A percentile compares a stretch with the other conserved stretches of the same genome.
Conservation (phyloP, 2,888 invertebrate species). For the Fragum sueziense region DNA sequence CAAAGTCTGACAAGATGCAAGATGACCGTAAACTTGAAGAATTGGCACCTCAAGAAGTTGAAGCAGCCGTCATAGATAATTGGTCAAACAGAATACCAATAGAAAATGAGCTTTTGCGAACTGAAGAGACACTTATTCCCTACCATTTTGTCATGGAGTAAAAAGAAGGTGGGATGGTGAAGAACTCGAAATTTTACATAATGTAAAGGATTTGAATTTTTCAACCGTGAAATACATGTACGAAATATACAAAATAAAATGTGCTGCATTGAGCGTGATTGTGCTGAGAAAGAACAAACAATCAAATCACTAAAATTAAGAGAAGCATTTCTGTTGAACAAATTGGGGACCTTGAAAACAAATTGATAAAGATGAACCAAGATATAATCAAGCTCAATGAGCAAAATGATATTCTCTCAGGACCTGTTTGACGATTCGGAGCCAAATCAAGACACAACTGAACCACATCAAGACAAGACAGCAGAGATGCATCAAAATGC, state of each 20-base stretch:
- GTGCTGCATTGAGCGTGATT: neutral
- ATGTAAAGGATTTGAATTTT: neutral
- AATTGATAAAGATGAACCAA: too few species aligned
- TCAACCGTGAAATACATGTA: too few species aligned
- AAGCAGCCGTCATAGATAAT: too few species aligned
- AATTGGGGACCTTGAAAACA: too few species aligned
- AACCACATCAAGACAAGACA: too few species aligned
- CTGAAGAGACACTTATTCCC: neutral
- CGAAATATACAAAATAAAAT: too few species aligned
- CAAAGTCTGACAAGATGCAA: too few species aligned
- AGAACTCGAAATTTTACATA: conserved; percentile 31
- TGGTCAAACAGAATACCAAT: too few species aligned
- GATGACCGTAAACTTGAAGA: neutral
- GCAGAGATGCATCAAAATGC: too few species aligned
- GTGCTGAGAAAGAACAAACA: neutral
- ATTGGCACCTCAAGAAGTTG: neutral
- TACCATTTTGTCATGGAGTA: neutral
- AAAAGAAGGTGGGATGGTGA: conserved; percentile 2
- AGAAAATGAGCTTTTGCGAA: too few species aligned
- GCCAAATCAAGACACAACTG: neutral
- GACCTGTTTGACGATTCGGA: neutral
- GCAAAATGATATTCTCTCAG: neutral
- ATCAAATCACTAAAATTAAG: neutral
- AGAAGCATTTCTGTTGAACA: conserved; percentile 1
- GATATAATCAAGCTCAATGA: too few species aligned